Evolutionary conservation across 2,888 invertebrate species (phyloP), one percentile per base, ranked within the genome.

Genomic region (Dynastes tityus): DNA sequence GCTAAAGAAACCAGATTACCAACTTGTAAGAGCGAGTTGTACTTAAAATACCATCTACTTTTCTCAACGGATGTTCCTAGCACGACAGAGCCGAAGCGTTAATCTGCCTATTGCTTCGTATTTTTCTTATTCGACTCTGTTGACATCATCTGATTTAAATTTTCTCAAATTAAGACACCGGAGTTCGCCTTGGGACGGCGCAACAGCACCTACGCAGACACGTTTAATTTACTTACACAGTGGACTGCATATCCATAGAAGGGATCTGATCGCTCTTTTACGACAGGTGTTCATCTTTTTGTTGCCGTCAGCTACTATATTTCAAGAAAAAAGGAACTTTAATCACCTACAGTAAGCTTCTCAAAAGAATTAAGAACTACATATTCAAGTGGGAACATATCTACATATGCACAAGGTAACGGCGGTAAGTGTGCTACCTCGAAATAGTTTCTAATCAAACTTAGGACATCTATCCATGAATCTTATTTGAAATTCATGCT

Each of bases 101-200:
- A 68, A 68, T 68, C 68, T 68, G 9, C 11, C 22, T 40, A 29
- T 5, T 68, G 29, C 49, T 22, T 51, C 9, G 13, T 29, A 32
- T 27, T 68, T 51, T 68, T 68, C 27, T 68, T 68, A 51, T 68
- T 68, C 49, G 49, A 51, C 49, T 68, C 49, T 11, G 68, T 27
- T 68, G 68, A 68, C 68, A 68, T 68, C 68, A 68, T 53, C 68
- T 51, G 49, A 68, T 68, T 68, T 68, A 68, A 68, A 68, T 68
- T 68, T 51, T 68, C 51, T 68, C 68, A 68, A 68, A 51, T 68
- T 68, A 68, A 68, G 68, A 68, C 68, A 68, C 68, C 68, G 51
- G 32, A 22, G n/a, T 51, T 51, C 68, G 29, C 2, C 49, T 68
- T 68, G 2, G 29, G 27, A 51, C 27, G 16, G 51, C 49, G 22